phyloP scores from a whole-genome alignment of 1,140 invertebrate genomes.

The Drosophila obscura region DNA sequence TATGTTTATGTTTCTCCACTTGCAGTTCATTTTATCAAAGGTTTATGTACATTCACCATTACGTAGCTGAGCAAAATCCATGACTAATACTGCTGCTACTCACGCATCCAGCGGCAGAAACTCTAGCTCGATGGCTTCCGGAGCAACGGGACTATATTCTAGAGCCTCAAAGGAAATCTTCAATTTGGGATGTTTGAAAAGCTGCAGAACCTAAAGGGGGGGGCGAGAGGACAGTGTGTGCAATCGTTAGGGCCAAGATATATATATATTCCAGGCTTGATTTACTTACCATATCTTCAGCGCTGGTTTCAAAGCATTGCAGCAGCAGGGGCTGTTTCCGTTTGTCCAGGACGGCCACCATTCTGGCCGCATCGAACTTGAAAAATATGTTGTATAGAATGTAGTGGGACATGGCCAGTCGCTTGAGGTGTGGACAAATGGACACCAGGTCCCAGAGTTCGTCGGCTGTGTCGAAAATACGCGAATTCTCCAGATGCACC shows the following conservation, averaged over 20 bases:
- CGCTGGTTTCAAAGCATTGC: slow-evolving; percentile 20
- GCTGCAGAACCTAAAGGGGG: slow-evolving; percentile 16
- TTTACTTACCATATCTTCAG: slow-evolving; percentile 15
- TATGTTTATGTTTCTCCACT: too few species aligned
- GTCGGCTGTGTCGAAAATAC: slow-evolving; percentile 18
- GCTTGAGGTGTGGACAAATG: slow-evolving; percentile 19
- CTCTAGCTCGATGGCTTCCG: slow-evolving; percentile 28
- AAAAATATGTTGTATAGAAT: slow-evolving; percentile 17
- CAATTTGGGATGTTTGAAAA: slow-evolving; percentile 28
- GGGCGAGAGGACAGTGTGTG: background rate
- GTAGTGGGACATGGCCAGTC: slow-evolving; percentile 10
- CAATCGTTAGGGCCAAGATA: background rate
- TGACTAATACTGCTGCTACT: background rate
- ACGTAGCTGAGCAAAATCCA: background rate
- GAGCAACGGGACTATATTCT: slow-evolving; percentile 2
- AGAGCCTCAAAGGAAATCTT: slow-evolving; percentile 6
- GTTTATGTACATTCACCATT: too few species aligned
- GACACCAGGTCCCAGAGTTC: slow-evolving; percentile 29
- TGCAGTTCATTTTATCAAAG: too few species aligned
- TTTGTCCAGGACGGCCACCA: slow-evolving; percentile 11
- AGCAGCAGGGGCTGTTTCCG: slow-evolving; percentile 2
- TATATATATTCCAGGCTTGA: background rate
- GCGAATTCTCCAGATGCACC: slow-evolving; percentile 30
- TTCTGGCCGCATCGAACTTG: slow-evolving; percentile 3
- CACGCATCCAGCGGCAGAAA: slow-evolving; percentile 2